These are phyloP conservation scores for Philhelius pedissequus DNA, from an alignment of 2,888 invertebrate genomes.

Conservation along the genomic window DNA sequence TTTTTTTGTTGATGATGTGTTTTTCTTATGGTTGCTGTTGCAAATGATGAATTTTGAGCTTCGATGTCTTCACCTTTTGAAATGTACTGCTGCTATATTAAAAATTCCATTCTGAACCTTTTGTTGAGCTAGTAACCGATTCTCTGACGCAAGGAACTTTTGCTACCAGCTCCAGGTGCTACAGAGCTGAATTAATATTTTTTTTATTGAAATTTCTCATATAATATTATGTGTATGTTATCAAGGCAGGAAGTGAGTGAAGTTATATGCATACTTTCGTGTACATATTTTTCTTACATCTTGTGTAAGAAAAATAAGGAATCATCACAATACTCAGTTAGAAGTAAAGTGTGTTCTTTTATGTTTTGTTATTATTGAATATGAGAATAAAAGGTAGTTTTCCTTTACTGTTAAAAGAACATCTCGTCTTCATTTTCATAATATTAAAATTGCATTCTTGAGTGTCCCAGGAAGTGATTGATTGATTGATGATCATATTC, in stretches of 20 bases:
- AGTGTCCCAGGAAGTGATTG: neutral
- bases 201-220: constrained; percentile 47
- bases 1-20: neutral
- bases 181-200: constrained; percentile 34
- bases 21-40: constrained; percentile 1
- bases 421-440: neutral
- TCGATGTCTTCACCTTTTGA: constrained; percentile 24
- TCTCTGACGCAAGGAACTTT: neutral
- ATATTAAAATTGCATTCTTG: neutral
- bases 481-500: constrained; percentile 8
- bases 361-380: constrained; percentile 32
- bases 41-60: constrained; percentile 28
- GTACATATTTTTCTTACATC: no score
- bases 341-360: neutral
- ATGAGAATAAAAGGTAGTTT: constrained; percentile 3
- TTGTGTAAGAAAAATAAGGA: neutral
- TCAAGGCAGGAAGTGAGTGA: constrained; percentile 12
- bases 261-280: neutral
- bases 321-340: neutral
- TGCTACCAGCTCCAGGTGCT: constrained; percentile 30
- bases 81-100: constrained; percentile 26
- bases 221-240: constrained; percentile 8
- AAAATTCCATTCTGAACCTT: constrained; percentile 36
- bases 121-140: neutral
- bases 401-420: neutral